phyloP scores from a whole-genome alignment of 2,888 invertebrate genomes.

The Drosophila colorata region DNA sequence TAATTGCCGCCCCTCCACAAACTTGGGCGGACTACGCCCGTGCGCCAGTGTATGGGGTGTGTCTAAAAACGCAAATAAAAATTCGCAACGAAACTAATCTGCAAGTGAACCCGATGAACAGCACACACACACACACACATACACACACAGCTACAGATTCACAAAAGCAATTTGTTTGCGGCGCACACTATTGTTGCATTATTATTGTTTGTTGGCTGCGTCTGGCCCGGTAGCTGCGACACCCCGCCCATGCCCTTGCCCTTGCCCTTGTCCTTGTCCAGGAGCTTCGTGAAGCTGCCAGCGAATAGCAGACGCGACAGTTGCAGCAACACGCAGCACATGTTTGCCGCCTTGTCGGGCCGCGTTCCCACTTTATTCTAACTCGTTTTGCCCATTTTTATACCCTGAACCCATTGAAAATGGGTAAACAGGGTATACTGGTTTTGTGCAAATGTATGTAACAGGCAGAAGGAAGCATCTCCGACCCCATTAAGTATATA shows the following conservation, averaged over 20 bases:
- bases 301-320: slow-evolving; percentile 39
- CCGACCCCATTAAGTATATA: too few relatives aligned
- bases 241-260: slow-evolving; percentile 15
- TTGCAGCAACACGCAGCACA: slow-evolving; percentile 55
- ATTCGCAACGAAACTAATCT: slow-evolving; percentile 74
- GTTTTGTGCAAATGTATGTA: too few relatives aligned
- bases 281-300: slow-evolving; percentile 3
- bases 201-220: slow-evolving; percentile 76
- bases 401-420: too few relatives aligned
- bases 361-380: slow-evolving; percentile 58
- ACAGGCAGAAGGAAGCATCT: too few relatives aligned
- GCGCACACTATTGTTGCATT: slow-evolving; percentile 78
- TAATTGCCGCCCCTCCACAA: slow-evolving; percentile 29
- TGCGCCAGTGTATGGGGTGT: slow-evolving; percentile 29
- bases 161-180: slow-evolving; percentile 78
- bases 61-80: slow-evolving; percentile 66
- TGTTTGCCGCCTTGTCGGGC: slow-evolving; percentile 52
- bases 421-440: too few relatives aligned
- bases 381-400: slow-evolving; percentile 53
- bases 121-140: slow-evolving; percentile 29
- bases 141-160: slow-evolving; percentile 7
- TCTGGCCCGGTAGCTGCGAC: slow-evolving; percentile 52
- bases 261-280: not conserved
- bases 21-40: slow-evolving; percentile 32
- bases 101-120: slow-evolving; percentile 66